Percentiles rank a stretch among this genome's conserved stretches.
Evolutionary conservation across 2,797 vertebrate species (phyloP).

Genomic region (Falco cherrug): DNA sequence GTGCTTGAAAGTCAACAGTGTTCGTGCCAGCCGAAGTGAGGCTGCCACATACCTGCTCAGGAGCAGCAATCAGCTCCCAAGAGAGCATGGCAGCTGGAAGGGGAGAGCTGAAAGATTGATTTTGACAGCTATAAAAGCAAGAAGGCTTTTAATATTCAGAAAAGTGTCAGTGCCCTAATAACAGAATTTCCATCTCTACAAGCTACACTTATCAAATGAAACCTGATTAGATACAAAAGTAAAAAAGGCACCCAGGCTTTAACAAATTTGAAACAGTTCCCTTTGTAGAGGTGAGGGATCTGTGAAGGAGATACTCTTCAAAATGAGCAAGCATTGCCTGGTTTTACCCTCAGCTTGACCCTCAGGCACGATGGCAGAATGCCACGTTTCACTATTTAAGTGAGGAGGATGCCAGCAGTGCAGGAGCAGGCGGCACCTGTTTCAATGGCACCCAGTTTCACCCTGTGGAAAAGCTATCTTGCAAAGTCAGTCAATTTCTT

Average conservation of each 20-base stretch:
- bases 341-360: neutral
- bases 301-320: neutral
- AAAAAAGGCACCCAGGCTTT: neutral
- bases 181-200: neutral
- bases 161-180: neutral
- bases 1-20: neutral
- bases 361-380: rapidly evolving
- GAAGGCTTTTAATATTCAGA: slow-evolving; percentile 31
- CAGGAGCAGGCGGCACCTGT: neutral
- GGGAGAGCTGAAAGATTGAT: neutral
- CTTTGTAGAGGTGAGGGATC: neutral
- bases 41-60: neutral
- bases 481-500: neutral
- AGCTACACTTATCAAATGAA: neutral
- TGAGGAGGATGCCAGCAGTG: neutral
- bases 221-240: neutral
- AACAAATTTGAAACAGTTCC: neutral
- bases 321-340: neutral
- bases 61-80: neutral
- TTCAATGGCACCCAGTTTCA: neutral
- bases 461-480: neutral
- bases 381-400: neutral
- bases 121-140: slow-evolving; percentile 30
- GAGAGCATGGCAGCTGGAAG: neutral
- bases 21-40: neutral